Evolutionary conservation across 2,797 vertebrate species (phyloP), one percentile per base, ranked within the genome.

Genomic region (Picus viridis): DNA sequence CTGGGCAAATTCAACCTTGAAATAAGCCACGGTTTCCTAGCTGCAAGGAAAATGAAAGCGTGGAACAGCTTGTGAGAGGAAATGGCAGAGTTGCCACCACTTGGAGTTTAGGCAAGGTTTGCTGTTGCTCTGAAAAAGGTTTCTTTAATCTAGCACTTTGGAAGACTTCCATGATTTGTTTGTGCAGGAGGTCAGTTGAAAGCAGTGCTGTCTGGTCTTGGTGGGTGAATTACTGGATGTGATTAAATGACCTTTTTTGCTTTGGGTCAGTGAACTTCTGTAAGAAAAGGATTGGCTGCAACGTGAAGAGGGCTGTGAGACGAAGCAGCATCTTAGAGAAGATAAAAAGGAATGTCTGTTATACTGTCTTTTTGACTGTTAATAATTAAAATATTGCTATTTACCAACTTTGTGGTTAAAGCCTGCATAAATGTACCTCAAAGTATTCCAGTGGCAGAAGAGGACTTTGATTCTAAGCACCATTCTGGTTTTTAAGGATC

Each of bases 231-330:
- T 73, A 56, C 91, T 92, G 92, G 83, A 53, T 87, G 86, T 88
- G 93, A 94, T 94, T 91, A 89, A 94, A 89, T 83, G 81, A 95
- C 91, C 90, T 91, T 63, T 63, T 80, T 57, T 34, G 79, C 11
- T 92, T 91, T 77, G 88, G 91, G 90, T 94, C 94, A 75, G 75
- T 45, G 88, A 53, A 71, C 78, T 91, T 88, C 69, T 79, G 1
- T 90, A 74, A 68, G 87, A 18, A 80, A 88, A 83, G 83, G 56
- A 63, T 69, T 53, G 39, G 72, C 71, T 6, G 20, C 75, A 71
- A 19, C 69, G 13, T 2, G 36, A 65, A 84, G 79, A 59, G 53
- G 63, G 73, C 82, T 69, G 62, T 15, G 89, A 86, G 88, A 47
- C 56, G 78, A 70, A 32, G 49, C 45, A 57, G 0, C 10, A 59